Conservation (phyloP, 2,888 invertebrate species). For the Dichetophora obliterata region DNA sequence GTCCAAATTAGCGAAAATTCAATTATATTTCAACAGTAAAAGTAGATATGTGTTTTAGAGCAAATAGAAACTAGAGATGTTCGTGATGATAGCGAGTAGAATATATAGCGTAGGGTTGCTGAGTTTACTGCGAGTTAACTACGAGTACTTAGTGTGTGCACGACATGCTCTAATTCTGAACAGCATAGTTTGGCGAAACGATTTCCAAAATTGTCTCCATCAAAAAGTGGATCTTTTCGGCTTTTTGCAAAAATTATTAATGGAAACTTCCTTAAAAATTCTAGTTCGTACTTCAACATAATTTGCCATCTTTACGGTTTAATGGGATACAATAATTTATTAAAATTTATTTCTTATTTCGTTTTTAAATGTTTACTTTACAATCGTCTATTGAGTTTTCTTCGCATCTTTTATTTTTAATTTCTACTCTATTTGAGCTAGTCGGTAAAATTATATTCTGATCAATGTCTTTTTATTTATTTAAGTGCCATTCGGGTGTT, state of each 20-base stretch:
- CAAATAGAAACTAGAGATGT: too few species aligned
- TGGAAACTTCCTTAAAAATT: neutral
- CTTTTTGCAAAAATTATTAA: neutral
- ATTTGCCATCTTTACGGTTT: neutral
- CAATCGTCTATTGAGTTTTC: neutral
- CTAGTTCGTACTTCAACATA: neutral
- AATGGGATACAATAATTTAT: neutral
- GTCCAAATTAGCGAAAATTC: too few species aligned
- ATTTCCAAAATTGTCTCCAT: neutral
- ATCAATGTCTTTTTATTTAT: neutral
- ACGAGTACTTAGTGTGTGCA: too few species aligned
- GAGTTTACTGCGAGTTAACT: too few species aligned
- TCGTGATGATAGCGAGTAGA: too few species aligned
- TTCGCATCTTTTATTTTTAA: neutral
- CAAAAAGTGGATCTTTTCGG: neutral
- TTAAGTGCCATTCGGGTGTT: slow-evolving; percentile 8
- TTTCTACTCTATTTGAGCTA: neutral
- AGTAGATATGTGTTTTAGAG: too few species aligned
- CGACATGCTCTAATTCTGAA: too few species aligned
- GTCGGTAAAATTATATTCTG: neutral
- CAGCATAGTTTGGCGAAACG: neutral
- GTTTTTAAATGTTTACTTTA: neutral
- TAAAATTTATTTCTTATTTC: neutral
- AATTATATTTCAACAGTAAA: too few species aligned
- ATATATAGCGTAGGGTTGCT: too few species aligned